Evolutionary conservation across 2,113 vertebrate species (phyloP).

Genomic region (Pteruthius melanotis): DNA sequence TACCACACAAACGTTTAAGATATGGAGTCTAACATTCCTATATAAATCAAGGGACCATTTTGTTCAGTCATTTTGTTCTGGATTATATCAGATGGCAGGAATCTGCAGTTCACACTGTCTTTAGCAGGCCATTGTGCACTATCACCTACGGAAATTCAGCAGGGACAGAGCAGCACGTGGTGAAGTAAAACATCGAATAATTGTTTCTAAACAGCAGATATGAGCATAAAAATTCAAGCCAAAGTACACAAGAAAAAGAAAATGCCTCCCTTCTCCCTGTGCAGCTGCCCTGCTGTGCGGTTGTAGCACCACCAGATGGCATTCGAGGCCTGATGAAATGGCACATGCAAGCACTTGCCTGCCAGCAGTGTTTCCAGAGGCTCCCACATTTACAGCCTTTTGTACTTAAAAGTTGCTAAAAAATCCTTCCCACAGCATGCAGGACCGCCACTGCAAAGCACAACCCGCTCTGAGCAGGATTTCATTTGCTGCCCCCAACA

Average conservation of each 20-base stretch:
- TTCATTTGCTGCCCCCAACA: neutral
- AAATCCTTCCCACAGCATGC: neutral
- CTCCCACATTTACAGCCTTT: neutral
- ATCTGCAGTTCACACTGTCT: neutral
- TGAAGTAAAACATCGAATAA: neutral
- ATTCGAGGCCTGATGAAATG: fast-evolving
- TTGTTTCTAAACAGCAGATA: neutral
- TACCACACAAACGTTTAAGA: neutral
- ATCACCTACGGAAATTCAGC: neutral
- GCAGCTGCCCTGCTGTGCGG: too few relatives aligned
- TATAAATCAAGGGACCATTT: neutral
- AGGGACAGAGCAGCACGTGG: neutral
- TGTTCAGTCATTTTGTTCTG: neutral
- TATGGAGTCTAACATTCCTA: neutral
- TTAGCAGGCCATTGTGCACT: neutral
- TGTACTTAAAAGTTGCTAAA: fast-evolving
- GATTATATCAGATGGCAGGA: neutral
- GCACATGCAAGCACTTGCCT: fast-evolving
- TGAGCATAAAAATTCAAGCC: neutral
- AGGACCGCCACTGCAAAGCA: neutral
- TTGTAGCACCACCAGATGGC: conserved; percentile 5
- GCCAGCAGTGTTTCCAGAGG: neutral
- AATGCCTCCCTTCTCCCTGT: neutral
- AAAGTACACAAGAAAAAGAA: fast-evolving
- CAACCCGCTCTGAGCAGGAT: fast-evolving